Base-by-base conservation (phyloP, 2,797 vertebrate species). In the Glossophaga mutica region DNA sequence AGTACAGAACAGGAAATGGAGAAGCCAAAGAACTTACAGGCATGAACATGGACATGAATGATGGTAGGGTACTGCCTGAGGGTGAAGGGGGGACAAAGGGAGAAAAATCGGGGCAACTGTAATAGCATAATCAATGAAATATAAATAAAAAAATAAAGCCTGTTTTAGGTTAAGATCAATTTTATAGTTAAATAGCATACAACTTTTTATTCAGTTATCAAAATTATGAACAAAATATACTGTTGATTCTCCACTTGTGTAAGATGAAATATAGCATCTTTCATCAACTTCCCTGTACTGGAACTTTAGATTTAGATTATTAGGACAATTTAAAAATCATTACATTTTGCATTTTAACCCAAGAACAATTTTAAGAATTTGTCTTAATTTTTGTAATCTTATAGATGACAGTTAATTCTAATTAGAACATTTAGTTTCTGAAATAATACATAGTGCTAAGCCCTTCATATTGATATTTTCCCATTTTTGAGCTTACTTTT, bases 381-480 rank as follows among this genome's bases (percentile, higher is more conserved):
- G 12, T 26, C n/a, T 94, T 44, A 68, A 32, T 21, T 32, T 82
- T 82, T 89, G 16, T 9, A 57, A 9, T 57, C 37, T 73, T 79
- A 83, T 34, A 82, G 57, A 67, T 91, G 34, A 19, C 19, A 52
- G 81, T 90, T 77, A 37, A 94, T 85, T 91, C 92, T 97, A 67
- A 71, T 76, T 42, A 76, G 42, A 91, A 37, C 9, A 29, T 88
- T 85, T 85, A 39, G 18, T 92, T 96, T 90, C 34, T 86, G 62
- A 78, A 71, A 39, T 89, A n/a, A 48, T 62, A 46, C 24, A 89
- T 89, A 57, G 22, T 71, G 7, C 24, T 42, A 76, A 24, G 21
- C 9, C 26, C 74, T 94, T 86, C 5, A 16, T 65, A 26, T 11
- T 37, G 50, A 65, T 14, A 57, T 19, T 50, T 74, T 18, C 83